These are phyloP conservation scores for Maconellicoccus hirsutus DNA, from an alignment of 1,140 invertebrate genomes.

Conservation along the genomic window DNA sequence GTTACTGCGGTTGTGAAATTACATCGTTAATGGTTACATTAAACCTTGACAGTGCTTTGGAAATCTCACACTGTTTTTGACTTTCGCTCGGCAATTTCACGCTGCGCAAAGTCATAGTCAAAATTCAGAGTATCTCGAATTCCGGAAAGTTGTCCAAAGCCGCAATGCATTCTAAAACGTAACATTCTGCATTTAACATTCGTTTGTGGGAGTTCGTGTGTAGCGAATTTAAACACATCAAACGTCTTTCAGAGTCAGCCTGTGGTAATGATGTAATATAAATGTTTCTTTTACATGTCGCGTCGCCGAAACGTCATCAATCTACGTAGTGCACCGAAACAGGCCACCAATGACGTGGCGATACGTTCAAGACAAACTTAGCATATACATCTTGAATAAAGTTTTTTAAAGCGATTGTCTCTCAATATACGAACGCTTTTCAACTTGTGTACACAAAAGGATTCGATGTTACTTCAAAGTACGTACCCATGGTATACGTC, in stretches of 20 bases:
- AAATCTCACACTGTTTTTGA: background rate
- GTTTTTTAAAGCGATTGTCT: background rate
- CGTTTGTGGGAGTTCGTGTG: too few relatives aligned
- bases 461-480: background rate
- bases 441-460: slow-evolving; percentile 8
- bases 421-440: background rate
- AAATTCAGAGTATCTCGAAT: too few relatives aligned
- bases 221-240: too few relatives aligned
- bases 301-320: background rate
- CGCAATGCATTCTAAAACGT: too few relatives aligned
- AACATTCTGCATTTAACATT: too few relatives aligned
- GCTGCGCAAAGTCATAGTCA: background rate
- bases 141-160: too few relatives aligned
- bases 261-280: too few relatives aligned
- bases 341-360: background rate
- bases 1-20: background rate
- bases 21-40: background rate
- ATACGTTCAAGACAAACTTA: background rate
- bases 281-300: too few relatives aligned
- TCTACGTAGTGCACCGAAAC: background rate
- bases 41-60: background rate
- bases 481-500: background rate
- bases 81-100: background rate
- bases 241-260: too few relatives aligned
- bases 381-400: background rate